Evolutionary conservation across 2,888 invertebrate species (phyloP), one percentile per base, ranked within the genome.

Genomic region (Elegia similella): DNA sequence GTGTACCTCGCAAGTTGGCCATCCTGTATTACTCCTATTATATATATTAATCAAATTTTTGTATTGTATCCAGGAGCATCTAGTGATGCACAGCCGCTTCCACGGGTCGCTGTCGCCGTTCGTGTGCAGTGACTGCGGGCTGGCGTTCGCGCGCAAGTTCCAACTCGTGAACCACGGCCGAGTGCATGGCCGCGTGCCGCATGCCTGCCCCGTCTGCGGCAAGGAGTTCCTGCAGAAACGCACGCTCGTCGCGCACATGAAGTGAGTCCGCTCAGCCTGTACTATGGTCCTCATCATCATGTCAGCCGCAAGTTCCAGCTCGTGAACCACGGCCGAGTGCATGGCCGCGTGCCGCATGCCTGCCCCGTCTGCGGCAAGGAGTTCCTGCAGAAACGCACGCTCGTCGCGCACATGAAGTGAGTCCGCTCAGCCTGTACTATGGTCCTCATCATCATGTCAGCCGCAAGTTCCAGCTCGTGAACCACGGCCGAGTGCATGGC

Each of bases 81-180:
- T 93, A 67, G 96, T 97, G 70, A 97, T 97, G 92, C 97, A 98
- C 89, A 94, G 96, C 60, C 92, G 98, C 62, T 98, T 98, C 87
- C 98, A 98, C 86, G 98, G 98, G n/a, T 98, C 98, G 7, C 94
- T 98, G 73, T 97, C 98, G 74, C 98, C 99, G 10, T 99, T 98
- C 88, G 96, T 96, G 68, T 99, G 99, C 84, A 94, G 95, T 56
- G 97, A 97, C 77, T 99, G 99, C 77, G 96, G 96, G 17, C 95
- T 95, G 55, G 95, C 96, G 59, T 96, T 96, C 88, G 95, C 96
- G 59, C 93, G 96, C 62, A 96, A 96, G 92, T 96, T 96, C 88
- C 96, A 96, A 82, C 91, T 96, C 67, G 96, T 96, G 50, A 96
- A 96, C 85, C 96, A 96, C 84, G 96, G 95, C 10, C 93, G 96